Evolutionary conservation across 2,888 invertebrate genomes (phyloP), one percentile per base, ranked within the genome.

Genomic region (Aphelenchoides bicaudatus): DNA sequence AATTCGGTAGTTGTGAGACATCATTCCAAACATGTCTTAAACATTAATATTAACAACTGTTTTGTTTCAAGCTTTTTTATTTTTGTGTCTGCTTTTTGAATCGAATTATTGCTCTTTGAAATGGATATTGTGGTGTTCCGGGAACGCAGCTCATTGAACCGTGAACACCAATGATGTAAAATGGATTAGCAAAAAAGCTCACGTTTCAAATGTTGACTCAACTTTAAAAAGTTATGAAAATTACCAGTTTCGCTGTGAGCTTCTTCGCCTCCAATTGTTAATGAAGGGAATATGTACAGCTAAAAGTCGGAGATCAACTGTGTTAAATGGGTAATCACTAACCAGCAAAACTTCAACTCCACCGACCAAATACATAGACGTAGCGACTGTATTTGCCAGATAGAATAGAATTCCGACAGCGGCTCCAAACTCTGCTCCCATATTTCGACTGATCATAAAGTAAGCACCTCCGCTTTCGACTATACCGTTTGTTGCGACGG

Each of bases 331-430:
- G 3, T 59, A 2, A 58, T 38, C 25, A 38, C 63, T 37, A n/a
- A 76, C 75, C 63, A 79, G 58, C 34, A 79, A 58, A 5, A 79
- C 77, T 68, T 79, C 79, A 13, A 79, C 79, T 19, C 77, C 77
- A 74, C 98, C 98, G 49, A 96, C 91, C 79, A 96, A 34, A 82
- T 98, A 98, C 94, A 98, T 96, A 73, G 96, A 92, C 1, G 93
- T 93, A 19, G 96, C 98, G 34, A 96, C 85, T 3, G 94, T 93
- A 63, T 96, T 98, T 47, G 94, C 98, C 54, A 94, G 89, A 82
- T 96, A 98, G 84, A 98, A 98, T 52, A 98, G 85, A 86, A 98
- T 90, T 48, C 98, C 98, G 29, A 98, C 96, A 39, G 98, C 96
- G 27, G 96, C 94, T 43, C 98, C 98, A 82, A 96, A 98, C 83